phyloP scores from a whole-genome alignment of 2,888 invertebrate species.

The Napeogenes inachia region DNA sequence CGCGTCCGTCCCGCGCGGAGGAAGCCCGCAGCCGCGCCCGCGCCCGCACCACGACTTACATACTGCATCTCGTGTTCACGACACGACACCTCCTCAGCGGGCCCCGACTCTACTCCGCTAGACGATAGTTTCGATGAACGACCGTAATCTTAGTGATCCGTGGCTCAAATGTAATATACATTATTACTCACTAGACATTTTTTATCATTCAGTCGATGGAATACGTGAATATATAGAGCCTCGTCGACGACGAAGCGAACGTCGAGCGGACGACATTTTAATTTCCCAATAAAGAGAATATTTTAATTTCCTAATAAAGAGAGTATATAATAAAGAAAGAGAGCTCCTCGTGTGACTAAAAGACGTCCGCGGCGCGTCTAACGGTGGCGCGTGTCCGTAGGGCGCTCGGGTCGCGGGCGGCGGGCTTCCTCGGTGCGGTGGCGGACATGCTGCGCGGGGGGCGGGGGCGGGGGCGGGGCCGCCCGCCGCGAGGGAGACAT shows the following conservation, averaged over 20 bases:
- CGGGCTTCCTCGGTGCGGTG: constrained; percentile 41
- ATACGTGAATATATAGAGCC: too few species aligned
- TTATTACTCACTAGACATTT: too few species aligned
- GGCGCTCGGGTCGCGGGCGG: constrained; percentile 34
- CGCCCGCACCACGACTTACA: constrained; percentile 3
- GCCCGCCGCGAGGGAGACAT: constrained; percentile 47
- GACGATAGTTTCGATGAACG: background rate
- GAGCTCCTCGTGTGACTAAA: background rate
- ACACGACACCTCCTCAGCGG: background rate
- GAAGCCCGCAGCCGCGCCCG: constrained; percentile 7
- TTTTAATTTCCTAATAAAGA: background rate
- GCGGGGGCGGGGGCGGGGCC: constrained; percentile 37
- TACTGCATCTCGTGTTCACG: background rate
- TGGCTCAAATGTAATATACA: too few species aligned
- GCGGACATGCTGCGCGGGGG: constrained; percentile 38
- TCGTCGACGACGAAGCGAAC: too few species aligned
- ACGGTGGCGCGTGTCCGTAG: constrained; percentile 34
- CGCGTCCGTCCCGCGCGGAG: background rate
- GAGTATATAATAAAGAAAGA: background rate
- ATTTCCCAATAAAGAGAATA: too few species aligned
- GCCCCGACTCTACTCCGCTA: background rate
- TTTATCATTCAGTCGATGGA: too few species aligned
- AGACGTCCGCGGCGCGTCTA: background rate
- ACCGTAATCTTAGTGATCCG: background rate
- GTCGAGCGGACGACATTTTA: too few species aligned